Conservation (phyloP, 2,797 vertebrate genomes). For the Gallinago nigripennis region DNA sequence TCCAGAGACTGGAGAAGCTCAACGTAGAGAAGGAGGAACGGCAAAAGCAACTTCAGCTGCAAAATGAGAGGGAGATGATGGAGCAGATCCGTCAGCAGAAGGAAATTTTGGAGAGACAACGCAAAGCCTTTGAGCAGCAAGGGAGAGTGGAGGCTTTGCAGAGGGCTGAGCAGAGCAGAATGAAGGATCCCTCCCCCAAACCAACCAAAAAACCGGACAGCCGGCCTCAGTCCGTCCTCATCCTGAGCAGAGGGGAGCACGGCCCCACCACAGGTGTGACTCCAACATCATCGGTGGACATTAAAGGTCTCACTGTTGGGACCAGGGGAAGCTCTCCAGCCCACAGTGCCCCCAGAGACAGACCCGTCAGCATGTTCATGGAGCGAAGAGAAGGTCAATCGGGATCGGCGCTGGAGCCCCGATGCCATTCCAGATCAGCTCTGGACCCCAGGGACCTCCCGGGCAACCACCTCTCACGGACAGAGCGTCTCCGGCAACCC, state of each 20-base stretch:
- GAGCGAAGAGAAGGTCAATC: conserved; percentile 65
- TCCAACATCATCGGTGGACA: conserved; percentile 7
- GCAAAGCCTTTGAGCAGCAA: conserved; percentile 83
- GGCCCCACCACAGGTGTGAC: neutral
- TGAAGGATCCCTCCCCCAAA: conserved; percentile 49
- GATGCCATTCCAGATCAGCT: conserved; percentile 80
- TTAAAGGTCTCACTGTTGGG: conserved; percentile 69
- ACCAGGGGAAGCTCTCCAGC: conserved; percentile 65
- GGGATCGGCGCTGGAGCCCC: conserved; percentile 35
- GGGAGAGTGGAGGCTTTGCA: conserved; percentile 79
- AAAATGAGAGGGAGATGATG: conserved; percentile 93
- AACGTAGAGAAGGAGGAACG: conserved; percentile 90
- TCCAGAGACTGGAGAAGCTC: conserved; percentile 84
- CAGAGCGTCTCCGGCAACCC: conserved; percentile 60
- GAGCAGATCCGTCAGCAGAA: conserved; percentile 90
- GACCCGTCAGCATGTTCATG: conserved; percentile 71
- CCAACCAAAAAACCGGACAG: conserved; percentile 60
- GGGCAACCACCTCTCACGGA: conserved; percentile 59
- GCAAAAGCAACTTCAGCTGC: conserved; percentile 87
- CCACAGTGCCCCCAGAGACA: conserved; percentile 68
- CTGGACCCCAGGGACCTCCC: conserved; percentile 79
- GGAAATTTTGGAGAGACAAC: conserved; percentile 85
- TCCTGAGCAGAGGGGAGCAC: conserved; percentile 64
- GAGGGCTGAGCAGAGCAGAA: conserved; percentile 79
- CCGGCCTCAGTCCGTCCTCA: conserved; percentile 79